Base-by-base conservation (phyloP, 2,113 vertebrate genomes). In the Clarias macrocephalus region DNA sequence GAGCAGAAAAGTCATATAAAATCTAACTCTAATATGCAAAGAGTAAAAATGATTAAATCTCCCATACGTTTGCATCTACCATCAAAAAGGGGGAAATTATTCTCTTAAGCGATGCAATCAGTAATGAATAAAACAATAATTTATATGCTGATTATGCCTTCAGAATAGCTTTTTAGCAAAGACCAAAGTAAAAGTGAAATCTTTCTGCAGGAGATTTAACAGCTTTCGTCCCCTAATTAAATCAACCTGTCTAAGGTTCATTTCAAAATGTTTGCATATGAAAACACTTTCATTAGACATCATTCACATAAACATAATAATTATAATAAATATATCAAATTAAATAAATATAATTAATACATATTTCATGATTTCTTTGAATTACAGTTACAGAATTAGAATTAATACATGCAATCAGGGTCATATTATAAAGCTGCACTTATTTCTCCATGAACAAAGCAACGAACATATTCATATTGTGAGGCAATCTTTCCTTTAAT, bases 401-500 rank as follows among this genome's bases (percentile, higher is more conserved):
- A 84, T 72, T 73, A 60, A 68, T 80, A 66, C 56, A 56, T 28
- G 76, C 62, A 76, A 82, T 90, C 85, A 88, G 82, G 88, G 76
- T 59, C 83, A 77, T 48, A 82, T 86, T 76, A 80, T 65, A 85
- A 86, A 60, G 84, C 52, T 18, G 59, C 87, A 81, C 82, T 88
- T 77, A 81, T 59, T 66, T 90, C 60, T 63, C 21, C 56, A 37
- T 52, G 68, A 83, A 82, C 81, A 88, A 90, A 84, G 87, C 80
- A 90, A 83, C 28, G 79, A 59, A 42, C 81, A 82, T 82, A 54
- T 86, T 88, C 80, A 60, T 83, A 80, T 21, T 84, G 28, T 66
- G 82, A 80, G 42, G 54, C 82, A 88, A 88, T 86, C 88, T 88
- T 87, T 89, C 80, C 84, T 88, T 82, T 87, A 86, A 56, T n/a